Evolutionary conservation across 2,888 invertebrate species (phyloP), one percentile per base, ranked within the genome.

Genomic region (Phymatocera aterrima): DNA sequence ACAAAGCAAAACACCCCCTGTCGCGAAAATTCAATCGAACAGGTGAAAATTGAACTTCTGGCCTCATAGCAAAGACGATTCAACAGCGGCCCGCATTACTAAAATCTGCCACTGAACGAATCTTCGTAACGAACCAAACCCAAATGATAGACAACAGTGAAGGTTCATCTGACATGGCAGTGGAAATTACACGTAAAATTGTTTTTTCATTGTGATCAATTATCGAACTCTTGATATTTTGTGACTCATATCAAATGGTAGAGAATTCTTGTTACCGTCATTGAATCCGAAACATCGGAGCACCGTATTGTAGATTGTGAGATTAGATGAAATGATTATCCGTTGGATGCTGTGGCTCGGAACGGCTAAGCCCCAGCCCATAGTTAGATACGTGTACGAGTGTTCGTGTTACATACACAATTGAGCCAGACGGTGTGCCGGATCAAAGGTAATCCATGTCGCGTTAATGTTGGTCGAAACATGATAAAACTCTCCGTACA

Each of bases 371-470:
- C 64, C 21, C 40, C 37, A 65, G 3, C 43, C 68, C 68, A 31
- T 15, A 28, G 51, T 31, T 51, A 31, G 51, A 48, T 72, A 68
- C 15, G 46, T n/a, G n/a, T n/a, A n/a, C n/a, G n/a, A n/a, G n/a
- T n/a, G n/a, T n/a, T n/a, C n/a, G n/a, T 43, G 28, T 28, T 28
- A 68, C 68, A 46, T 46, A 46, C 68, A 43, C 68, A 68, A 68
- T 68, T 68, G 43, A 68, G 68, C 68, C 68, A 46, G 68, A 68
- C 68, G 68, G 46, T 24, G 31, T 51, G 40, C 34, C 72, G 31
- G 72, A 72, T 72, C 72, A 72, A 72, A 72, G 72, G 72, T 72
- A 72, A 72, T 72, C 72, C 72, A 43, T 31, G 51, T 72, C 72
- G 51, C 34, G 72, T 72, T 48, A 72, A 72, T 72, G 72, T 72